A percentile compares a stretch with the other conserved stretches of the same genome.
Conservation (phyloP, 2,888 invertebrate genomes). For the Tenthredo mesomela region DNA sequence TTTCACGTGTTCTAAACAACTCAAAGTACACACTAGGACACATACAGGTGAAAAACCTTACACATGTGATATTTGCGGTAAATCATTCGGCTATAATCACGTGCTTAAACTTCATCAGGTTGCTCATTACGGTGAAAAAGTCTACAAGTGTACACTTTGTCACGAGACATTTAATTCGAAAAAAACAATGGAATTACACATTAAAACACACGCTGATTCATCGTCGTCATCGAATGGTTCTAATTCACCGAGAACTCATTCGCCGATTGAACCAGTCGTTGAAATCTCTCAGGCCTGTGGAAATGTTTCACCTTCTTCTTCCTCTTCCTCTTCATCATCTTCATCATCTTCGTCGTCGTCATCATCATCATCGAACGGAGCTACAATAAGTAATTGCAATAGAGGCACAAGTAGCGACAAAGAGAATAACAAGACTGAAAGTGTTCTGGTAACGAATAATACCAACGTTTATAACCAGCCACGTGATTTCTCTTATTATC, state of each 20-base stretch:
- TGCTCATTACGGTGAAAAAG: conserved; percentile 94
- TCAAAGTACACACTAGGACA: conserved; percentile 94
- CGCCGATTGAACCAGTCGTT: conserved; percentile 73
- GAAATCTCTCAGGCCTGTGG: conserved; percentile 70
- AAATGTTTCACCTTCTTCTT: conserved; percentile 65
- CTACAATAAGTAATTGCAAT: conserved; percentile 69
- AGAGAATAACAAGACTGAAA: conserved; percentile 72
- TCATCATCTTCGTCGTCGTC: conserved; percentile 61
- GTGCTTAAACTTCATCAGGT: conserved; percentile 93
- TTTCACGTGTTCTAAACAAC: conserved; percentile 94
- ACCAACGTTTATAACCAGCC: conserved; percentile 58
- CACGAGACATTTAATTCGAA: conserved; percentile 95
- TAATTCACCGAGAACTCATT: conserved; percentile 75
- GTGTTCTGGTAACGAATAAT: conserved; percentile 54
- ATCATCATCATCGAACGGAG: conserved; percentile 59
- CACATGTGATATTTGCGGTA: conserved; percentile 94
- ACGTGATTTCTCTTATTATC: conserved; percentile 75
- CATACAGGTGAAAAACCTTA: conserved; percentile 96
- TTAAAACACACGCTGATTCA: conserved; percentile 86
- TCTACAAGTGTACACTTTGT: conserved; percentile 95
- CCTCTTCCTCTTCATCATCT: conserved; percentile 63
- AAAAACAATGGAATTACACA: conserved; percentile 94
- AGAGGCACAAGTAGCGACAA: conserved; percentile 71
- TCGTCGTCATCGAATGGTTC: conserved; percentile 64
- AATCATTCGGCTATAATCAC: conserved; percentile 95